These are phyloP conservation scores for Drosophila pectinifera DNA, from an alignment of 1,140 invertebrate species.

Conservation along the genomic window DNA sequence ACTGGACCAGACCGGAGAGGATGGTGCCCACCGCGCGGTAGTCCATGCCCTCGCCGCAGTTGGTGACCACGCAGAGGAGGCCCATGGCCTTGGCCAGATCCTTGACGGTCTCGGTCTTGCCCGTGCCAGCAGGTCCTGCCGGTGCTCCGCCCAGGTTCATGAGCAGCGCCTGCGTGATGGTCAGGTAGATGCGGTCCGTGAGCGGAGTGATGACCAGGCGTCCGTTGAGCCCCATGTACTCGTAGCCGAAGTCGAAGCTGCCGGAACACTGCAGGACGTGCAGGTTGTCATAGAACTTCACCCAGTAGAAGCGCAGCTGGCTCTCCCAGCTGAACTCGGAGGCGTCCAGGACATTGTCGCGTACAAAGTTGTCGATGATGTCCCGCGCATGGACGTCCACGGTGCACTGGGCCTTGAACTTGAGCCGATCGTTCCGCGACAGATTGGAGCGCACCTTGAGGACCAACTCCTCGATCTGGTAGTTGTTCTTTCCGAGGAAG, in stretches of 20 bases:
- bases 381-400: conserved; percentile 96
- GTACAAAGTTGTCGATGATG: conserved; percentile 94
- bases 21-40: conserved; percentile 94
- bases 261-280: conserved; percentile 94
- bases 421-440: conserved; percentile 92
- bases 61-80: conserved; percentile 94
- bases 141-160: conserved; percentile 96
- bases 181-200: conserved; percentile 96
- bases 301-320: conserved; percentile 96
- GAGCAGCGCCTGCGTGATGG: conserved; percentile 94
- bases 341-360: conserved; percentile 92
- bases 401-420: conserved; percentile 94
- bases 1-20: conserved; percentile 90
- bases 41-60: conserved; percentile 97
- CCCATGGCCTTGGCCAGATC: conserved; percentile 95
- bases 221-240: conserved; percentile 97
- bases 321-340: conserved; percentile 97
- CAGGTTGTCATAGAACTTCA: conserved; percentile 92
- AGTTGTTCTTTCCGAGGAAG: conserved; percentile 92
- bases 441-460: conserved; percentile 88
- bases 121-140: conserved; percentile 91
- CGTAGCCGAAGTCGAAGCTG: conserved; percentile 95
- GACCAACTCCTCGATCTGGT: conserved; percentile 94
- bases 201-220: conserved; percentile 95
- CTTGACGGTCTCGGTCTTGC: conserved; percentile 96